Base-by-base conservation (phyloP, 2,113 vertebrate species). In the Muntiacus muntjak region DNA sequence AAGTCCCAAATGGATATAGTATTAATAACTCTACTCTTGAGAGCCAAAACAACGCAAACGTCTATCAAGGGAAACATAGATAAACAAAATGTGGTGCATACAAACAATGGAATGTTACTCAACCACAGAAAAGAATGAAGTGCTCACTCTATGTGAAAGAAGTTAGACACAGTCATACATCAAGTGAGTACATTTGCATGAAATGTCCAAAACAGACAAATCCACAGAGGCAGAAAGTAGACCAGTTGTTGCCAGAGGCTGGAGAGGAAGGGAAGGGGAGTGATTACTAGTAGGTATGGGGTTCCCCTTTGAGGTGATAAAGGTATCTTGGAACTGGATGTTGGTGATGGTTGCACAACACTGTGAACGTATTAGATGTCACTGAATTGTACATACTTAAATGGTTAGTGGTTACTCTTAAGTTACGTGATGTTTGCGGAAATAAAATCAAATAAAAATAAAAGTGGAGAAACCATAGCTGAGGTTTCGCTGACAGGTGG, bases 211-310 rank as follows among this genome's bases (percentile, higher is more conserved):
- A 33, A 60, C 12, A 40, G 13, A 3, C 7, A 33, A 84, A 43
- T 33, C 71, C 40, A 14, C 0, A 43, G 60, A 60, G 30, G 62
- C 3, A 54, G 71, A 76, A 82, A 36, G 45, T 30, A 60, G 43
- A 40, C n/a, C 6, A 16, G 21, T 13, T 15, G 28, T 30, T 76
- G 6, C 28, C 30, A 52, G 58, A 50, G 26, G 7, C 19, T 19
- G 16, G 3, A 45, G 30, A 52, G 17, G 3, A 67, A 64, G 17
- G 11, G 8, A 3, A 10, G 3, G 28, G 17, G 13, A n/a, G 3
- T 71, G 30, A 26, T 13, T 11, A 4, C 40, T 58, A 71, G 33
- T 1, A 7, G 5, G 33, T 2, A n/a, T 0, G 7, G 16, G 21
- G 23, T 40, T 78, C 78, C 25, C 79, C 71, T 74, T 21, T 1